A percentile compares a stretch with the other conserved stretches of the same genome.
Conservation (phyloP, 2,888 invertebrate species). For the Epicampocera succincta region DNA sequence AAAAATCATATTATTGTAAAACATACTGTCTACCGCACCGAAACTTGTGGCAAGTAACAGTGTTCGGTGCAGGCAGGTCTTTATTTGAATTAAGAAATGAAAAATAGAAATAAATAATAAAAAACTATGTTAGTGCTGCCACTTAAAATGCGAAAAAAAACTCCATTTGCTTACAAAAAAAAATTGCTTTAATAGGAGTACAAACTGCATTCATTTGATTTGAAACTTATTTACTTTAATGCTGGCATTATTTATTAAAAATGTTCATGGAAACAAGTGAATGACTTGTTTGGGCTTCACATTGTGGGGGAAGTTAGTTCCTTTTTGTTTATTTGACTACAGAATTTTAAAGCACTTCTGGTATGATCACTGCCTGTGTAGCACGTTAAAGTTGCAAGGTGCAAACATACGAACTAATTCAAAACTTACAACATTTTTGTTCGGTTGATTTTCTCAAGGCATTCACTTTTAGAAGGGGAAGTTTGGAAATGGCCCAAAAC, state of each 20-base stretch:
- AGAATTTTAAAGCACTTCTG: slow-evolving; percentile 19
- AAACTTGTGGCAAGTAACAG: too few relatives aligned
- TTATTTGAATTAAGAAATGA: too few relatives aligned
- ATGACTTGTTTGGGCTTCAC: neutral
- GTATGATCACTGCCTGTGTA: too few relatives aligned
- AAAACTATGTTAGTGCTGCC: slow-evolving; percentile 37
- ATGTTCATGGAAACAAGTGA: too few relatives aligned
- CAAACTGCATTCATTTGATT: too few relatives aligned
- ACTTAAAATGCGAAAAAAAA: neutral
- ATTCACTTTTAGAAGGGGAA: slow-evolving; percentile 56
- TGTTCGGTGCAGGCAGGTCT: too few relatives aligned
- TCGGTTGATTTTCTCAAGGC: slow-evolving; percentile 12
- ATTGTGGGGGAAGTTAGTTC: slow-evolving; percentile 30
- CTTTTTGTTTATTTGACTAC: slow-evolving; percentile 22
- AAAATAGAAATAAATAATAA: too few relatives aligned
- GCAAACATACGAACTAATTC: neutral
- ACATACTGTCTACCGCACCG: too few relatives aligned
- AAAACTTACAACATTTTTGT: slow-evolving; percentile 35
- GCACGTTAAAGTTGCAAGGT: slow-evolving; percentile 7
- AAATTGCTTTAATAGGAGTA: too few relatives aligned
- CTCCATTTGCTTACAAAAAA: neutral
- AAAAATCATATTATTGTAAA: too few relatives aligned
- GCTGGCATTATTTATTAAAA: too few relatives aligned
- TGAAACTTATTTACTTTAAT: too few relatives aligned
- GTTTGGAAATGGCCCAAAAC: slow-evolving; percentile 12